Conservation (phyloP, 2,797 vertebrate species). For the Poecilia gillii region DNA sequence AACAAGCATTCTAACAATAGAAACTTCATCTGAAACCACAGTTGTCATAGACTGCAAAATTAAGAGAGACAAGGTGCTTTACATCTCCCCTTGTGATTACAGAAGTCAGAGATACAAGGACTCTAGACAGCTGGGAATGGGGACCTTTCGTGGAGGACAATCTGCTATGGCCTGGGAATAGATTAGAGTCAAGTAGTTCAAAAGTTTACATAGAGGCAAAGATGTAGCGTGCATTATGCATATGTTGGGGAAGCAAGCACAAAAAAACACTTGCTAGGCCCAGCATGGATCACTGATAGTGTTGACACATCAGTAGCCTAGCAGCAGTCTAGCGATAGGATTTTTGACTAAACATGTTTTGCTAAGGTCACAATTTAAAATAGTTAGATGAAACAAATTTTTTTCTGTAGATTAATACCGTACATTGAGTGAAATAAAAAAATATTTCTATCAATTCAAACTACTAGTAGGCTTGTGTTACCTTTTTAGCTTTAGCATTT, state of each 20-base stretch:
- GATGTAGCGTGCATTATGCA: constrained; percentile 15
- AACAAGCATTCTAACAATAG: constrained; percentile 72
- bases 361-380: neutral
- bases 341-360: neutral
- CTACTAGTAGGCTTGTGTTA: neutral
- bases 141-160: constrained; percentile 30
- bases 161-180: constrained; percentile 46
- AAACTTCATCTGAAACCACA: constrained; percentile 42
- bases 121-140: constrained; percentile 72
- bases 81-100: constrained; percentile 45
- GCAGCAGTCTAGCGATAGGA: neutral
- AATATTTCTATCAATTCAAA: neutral
- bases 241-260: neutral
- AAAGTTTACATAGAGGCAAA: constrained; percentile 14
- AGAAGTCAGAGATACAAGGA: constrained; percentile 54
- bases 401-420: neutral
- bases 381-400: neutral
- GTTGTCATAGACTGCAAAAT: constrained; percentile 59
- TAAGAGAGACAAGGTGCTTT: constrained; percentile 61
- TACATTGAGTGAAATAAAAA: neutral
- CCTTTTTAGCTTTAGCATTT: neutral
- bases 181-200: constrained; percentile 45
- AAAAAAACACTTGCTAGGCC: constrained; percentile 2
- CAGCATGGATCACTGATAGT: neutral
- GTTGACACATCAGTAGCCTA: neutral